Evolutionary conservation across 2,888 invertebrate genomes (phyloP), one percentile per base, ranked within the genome.

Genomic region (Leptopilina myrica): DNA sequence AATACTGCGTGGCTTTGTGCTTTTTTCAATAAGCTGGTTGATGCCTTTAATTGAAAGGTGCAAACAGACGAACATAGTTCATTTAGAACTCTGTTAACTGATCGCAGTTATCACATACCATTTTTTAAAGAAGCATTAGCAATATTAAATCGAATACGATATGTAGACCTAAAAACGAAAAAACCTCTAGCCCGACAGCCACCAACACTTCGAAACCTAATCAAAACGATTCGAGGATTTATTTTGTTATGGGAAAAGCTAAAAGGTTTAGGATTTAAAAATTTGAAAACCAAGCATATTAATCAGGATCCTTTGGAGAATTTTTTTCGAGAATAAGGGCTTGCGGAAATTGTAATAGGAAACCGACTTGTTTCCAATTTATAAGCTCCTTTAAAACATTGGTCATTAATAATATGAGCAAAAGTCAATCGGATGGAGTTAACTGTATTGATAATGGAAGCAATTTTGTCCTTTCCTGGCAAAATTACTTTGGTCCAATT

Each of bases 161-260:
- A 46, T 40, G 65, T 76, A 53, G n/a, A 79, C 76, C 49, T 4
- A 8, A 7, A 12, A 11, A 53, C 64, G 0, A 76, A 64, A 14
- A 15, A 20, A 15, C 14, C 43, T 76, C 8, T 49, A 20, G 4
- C 15, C 8, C 64, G 14, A 53, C 62, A 62, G 11, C 59, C 62
- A 15, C 73, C 78, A 20, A 64, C 62, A 43, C 76, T 80, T n/a
- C 53, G n/a, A 20, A 80, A 78, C 33, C 78, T 78, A 69, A 56
- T 67, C 26, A 20, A 14, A 5, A 80, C 78, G 0, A 64, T 80
- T 4, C 53, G 76, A 43, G 43, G 40, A 15, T 69, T 80, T 12
- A 26, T 43, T 9, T 5, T 26, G 9, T 65, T 79, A 20, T 79
- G 78, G 56, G 14, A 66, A 2, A 64, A 76, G 26, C 12, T 66